A percentile compares a stretch with the other conserved stretches of the same genome.
These are phyloP conservation scores for Carettochelys insculpta DNA, from an alignment of 2,113 vertebrate species.

Conservation along the genomic window DNA sequence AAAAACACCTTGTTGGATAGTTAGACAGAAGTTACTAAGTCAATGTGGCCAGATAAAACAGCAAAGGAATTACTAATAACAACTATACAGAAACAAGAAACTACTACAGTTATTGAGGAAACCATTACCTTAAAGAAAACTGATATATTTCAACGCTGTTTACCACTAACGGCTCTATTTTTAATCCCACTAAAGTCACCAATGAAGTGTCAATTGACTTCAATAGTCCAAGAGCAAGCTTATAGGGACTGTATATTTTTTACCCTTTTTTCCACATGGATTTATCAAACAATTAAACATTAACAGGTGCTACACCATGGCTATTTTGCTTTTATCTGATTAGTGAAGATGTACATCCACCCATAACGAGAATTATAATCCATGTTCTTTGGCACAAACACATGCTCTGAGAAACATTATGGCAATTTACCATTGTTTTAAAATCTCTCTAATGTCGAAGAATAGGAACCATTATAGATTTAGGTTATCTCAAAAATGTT, in stretches of 20 bases:
- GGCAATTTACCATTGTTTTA: background rate
- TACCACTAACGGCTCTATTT: rapidly evolving
- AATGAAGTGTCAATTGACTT: background rate
- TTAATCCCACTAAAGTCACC: background rate
- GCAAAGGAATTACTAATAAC: background rate
- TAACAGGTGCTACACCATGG: background rate
- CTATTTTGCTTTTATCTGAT: background rate
- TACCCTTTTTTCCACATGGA: background rate
- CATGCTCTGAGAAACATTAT: background rate
- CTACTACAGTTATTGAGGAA: background rate
- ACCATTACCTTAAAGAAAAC: background rate
- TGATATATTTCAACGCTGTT: background rate
- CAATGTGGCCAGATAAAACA: background rate
- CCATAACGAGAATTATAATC: background rate
- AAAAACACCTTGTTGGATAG: background rate
- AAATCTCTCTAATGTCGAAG: rapidly evolving
- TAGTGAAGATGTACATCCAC: background rate
- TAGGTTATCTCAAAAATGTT: background rate
- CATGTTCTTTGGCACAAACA: background rate
- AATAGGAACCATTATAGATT: background rate
- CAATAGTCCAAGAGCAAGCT: background rate
- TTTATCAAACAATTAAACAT: background rate
- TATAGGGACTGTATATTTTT: background rate
- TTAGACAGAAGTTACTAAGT: background rate
- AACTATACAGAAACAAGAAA: background rate